Evolutionary conservation across 2,888 invertebrate genomes (phyloP).

Genomic region (Andrena hattorfiana): DNA sequence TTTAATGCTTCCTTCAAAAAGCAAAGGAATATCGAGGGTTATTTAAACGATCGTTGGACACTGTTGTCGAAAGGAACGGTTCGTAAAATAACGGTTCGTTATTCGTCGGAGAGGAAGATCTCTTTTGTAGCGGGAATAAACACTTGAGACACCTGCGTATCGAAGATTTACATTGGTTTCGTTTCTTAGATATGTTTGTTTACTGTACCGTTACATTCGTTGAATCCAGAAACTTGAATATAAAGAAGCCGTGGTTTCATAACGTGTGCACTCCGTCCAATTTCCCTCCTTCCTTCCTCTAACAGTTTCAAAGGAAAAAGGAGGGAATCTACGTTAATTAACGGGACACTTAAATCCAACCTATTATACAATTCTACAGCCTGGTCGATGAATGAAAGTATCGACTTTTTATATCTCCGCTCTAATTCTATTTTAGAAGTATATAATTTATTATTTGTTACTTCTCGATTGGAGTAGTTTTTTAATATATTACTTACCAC

Average conservation of each 20-base stretch:
- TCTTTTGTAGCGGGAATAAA: constrained; percentile 10
- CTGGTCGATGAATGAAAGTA: background rate
- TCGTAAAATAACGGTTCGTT: background rate
- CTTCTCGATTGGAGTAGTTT: no score
- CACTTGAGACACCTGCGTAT: constrained; percentile 8
- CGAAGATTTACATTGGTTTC: constrained; percentile 19
- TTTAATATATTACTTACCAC: no score
- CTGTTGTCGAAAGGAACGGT: background rate
- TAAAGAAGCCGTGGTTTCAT: constrained; percentile 19
- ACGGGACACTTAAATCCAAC: constrained; percentile 13
- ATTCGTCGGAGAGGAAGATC: background rate
- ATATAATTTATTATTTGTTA: no score
- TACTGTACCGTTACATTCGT: background rate
- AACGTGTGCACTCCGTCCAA: background rate
- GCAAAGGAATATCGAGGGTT: background rate
- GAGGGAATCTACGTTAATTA: background rate
- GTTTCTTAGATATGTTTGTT: constrained; percentile 7
- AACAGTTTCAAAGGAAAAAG: background rate
- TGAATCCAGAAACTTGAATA: constrained; percentile 23
- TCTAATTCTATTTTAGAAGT: background rate
- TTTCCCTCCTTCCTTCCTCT: background rate
- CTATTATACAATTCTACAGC: constrained; percentile 32
- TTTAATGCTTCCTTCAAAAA: background rate
- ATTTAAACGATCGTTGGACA: background rate
- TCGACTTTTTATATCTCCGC: background rate